Conservation (phyloP, 2,113 vertebrate genomes). For the Podarcis raffonei region DNA sequence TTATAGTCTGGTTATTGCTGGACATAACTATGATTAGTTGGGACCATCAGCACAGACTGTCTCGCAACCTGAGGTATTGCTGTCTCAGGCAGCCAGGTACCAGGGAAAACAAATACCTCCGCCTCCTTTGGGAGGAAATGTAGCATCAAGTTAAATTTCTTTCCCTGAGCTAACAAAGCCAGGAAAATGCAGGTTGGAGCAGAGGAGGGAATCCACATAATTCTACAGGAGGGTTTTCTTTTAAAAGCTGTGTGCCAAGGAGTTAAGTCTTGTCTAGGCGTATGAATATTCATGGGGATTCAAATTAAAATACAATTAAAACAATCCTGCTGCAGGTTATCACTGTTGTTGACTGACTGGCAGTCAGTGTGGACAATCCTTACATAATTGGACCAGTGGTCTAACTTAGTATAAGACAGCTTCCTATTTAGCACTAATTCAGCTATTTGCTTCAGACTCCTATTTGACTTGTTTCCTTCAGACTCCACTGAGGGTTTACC, state of each 20-base stretch:
- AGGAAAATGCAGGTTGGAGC: background rate
- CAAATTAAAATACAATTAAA: conserved; percentile 40
- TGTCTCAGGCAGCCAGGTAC: conserved; percentile 30
- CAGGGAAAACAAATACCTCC: conserved; percentile 40
- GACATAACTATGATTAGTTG: conserved; percentile 39
- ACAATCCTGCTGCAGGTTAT: conserved; percentile 36
- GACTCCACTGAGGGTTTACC: no score
- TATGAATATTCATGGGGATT: background rate
- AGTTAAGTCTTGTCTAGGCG: conserved; percentile 4
- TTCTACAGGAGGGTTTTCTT: background rate
- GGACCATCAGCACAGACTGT: conserved; percentile 24
- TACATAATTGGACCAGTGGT: no score
- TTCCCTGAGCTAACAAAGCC: conserved; percentile 9
- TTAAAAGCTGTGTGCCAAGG: background rate
- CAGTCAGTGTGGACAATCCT: no score
- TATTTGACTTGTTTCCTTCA: no score
- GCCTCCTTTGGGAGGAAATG: conserved; percentile 26
- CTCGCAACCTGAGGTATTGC: conserved; percentile 23
- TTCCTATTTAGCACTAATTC: no score
- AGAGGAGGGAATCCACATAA: background rate
- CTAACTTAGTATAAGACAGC: no score
- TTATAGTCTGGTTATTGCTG: conserved; percentile 45
- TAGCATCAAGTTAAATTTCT: conserved; percentile 31
- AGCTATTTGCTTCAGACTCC: no score
- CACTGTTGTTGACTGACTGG: conserved; percentile 23